Base-by-base conservation (phyloP, 2,113 vertebrate genomes). In the Myxocyprinus asiaticus region DNA sequence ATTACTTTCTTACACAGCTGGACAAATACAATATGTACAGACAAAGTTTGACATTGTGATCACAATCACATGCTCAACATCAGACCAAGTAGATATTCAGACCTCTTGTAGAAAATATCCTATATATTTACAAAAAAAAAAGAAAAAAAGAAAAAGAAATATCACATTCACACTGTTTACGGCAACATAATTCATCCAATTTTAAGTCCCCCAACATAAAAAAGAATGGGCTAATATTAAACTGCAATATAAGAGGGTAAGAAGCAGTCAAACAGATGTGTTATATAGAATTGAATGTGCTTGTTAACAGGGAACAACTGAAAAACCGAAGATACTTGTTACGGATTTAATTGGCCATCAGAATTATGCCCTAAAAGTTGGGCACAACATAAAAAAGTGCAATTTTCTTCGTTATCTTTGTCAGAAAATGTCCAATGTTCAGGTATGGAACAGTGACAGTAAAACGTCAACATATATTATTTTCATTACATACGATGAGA, bases 41-140 rank as follows among this genome's bases (percentile, higher is more conserved):
- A 92, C 90, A 92, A 75, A 83, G 78, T 85, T 92, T 87, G 90
- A 83, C 81, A 82, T 90, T 86, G 80, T 86, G 82, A 88, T 89
- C 86, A 95, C 92, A 95, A 90, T 94, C 92, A 94, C 97, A 98
- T 98, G 96, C 97, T 95, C 88, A 94, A 94, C 92, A 86, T 89
- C 88, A 88, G 91, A 94, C 93, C 92, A 93, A 94, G 91, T 90
- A 88, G 91, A 90, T 91, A 93, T 94, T 94, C 91, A 91, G 81
- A 79, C 85, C 90, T 94, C 48, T 89, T 86, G 93, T 94, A 96
- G 91, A 96, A 96, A 94, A 94, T 92, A 93, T 93, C 91, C 86
- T 94, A 92, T 86, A 88, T 96, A 97, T 98, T 92, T 98, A 97
- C 96, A 99, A 87, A 87, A 84, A 92, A 94, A 91, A 84, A 89